Evolutionary conservation across 2,797 vertebrate species (phyloP), one percentile per base, ranked within the genome.

Genomic region (Alca torda): DNA sequence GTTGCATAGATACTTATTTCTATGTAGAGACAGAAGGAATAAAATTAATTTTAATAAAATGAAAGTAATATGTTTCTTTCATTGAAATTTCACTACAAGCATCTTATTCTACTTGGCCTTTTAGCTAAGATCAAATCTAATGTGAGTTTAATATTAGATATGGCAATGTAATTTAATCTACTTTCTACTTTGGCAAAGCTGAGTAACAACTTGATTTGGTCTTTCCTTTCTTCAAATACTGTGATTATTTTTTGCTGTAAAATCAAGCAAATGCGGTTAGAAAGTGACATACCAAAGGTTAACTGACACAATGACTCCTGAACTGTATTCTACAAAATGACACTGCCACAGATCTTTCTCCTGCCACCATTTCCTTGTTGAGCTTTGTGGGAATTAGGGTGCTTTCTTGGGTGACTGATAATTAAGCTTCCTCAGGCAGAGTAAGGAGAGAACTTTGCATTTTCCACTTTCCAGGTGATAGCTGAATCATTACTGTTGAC

Each of bases 11-110:
- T 59, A 95, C 8, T 37, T 60, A 80, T 83, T 87, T 86, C 53
- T 74, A 85, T 13, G 23, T 69, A 77, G 56, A 94, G 73, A 65
- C 10, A 94, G 35, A 92, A 77, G 46, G 26, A 84, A 88, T 51
- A 53, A 90, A 93, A 92, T 25, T 43, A 39, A 87, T 90, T 95
- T 89, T 82, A 79, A 54, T 84, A 54, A 92, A 84, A 84, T 37
- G 12, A 93, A 90, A 94, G 75, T 56, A 78, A 56, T 53, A 16
- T 54, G 6, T 70, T 93, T 93, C 11, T 85, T 83, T 74, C 19
- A 76, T 37, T 73, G 16, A 76, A 83, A 53, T 88, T 94, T 95
- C 41, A 74, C 51, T 73, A 45, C 21, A 67, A 65, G 9, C 28
- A 63, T 77, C 70, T 43, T 89, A 39, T 53, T 87, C 39, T 87